Evolutionary conservation across 2,113 vertebrate species (phyloP).

Genomic region (Oceanodroma tethys): DNA sequence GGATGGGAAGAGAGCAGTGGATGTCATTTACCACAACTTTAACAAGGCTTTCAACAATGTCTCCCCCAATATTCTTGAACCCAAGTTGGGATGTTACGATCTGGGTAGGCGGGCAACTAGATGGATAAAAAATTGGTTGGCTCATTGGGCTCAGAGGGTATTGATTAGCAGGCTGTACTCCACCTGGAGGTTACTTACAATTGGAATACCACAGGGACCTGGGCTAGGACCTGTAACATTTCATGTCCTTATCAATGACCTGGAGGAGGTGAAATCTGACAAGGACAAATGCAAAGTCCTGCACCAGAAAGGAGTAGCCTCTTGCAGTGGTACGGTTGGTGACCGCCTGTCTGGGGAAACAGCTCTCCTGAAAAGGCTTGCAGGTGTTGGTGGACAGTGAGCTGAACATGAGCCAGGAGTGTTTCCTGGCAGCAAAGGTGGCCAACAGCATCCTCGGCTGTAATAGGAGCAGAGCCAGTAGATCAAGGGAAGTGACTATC

Average conservation of each 20-base stretch:
- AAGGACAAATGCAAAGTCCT: neutral
- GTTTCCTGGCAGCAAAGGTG: neutral
- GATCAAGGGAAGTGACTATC: neutral
- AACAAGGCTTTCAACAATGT: neutral
- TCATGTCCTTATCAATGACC: neutral
- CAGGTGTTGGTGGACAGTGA: neutral
- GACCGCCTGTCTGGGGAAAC: neutral
- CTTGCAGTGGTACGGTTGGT: neutral
- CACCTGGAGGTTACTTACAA: neutral
- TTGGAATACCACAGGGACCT: neutral
- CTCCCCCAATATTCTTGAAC: neutral
- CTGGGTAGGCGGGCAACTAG: neutral
- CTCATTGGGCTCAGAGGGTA: neutral
- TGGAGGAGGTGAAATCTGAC: neutral
- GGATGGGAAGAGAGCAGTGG: neutral
- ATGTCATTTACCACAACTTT: neutral
- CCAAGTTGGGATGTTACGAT: neutral
- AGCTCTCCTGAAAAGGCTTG: neutral
- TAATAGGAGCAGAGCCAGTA: neutral
- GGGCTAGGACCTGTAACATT: neutral
- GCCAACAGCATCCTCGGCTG: neutral
- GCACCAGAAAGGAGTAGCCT: neutral
- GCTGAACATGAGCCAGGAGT: neutral
- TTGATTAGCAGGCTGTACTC: neutral
- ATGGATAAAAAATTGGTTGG: neutral